Conservation (phyloP, 2,888 invertebrate genomes). For the Belgica antarctica region DNA sequence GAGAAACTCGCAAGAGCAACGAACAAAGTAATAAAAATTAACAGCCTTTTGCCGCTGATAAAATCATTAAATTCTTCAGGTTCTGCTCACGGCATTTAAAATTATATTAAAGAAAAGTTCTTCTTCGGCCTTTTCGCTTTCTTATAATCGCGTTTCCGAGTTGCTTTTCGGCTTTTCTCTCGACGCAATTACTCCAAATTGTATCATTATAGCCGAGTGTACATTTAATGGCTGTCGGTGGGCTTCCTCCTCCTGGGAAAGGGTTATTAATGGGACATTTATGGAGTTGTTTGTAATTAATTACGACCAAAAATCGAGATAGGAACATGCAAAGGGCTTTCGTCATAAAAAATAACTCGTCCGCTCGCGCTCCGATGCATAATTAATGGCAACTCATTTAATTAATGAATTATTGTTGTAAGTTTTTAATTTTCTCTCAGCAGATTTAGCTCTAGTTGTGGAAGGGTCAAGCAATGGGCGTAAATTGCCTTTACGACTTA, state of each 20-base stretch:
- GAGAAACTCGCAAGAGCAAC: slow-evolving; percentile 13
- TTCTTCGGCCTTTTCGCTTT: neutral
- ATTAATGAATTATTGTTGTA: neutral
- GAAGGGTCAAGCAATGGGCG: neutral
- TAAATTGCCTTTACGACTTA: neutral
- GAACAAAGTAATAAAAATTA: slow-evolving; percentile 40
- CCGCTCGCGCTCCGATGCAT: neutral
- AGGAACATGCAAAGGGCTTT: neutral
- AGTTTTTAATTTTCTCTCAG: neutral
- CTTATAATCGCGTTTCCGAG: neutral
- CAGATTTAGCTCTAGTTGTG: neutral
- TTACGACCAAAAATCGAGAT: slow-evolving; percentile 6
- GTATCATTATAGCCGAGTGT: neutral
- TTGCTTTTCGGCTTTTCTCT: neutral
- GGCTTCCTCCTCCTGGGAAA: neutral
- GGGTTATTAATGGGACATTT: slow-evolving; percentile 29
- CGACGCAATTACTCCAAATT: neutral
- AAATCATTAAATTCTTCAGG: slow-evolving; percentile 39
- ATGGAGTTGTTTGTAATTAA: slow-evolving; percentile 23
- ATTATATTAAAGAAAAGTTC: slow-evolving; percentile 19
- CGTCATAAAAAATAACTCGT: neutral
- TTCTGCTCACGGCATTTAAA: slow-evolving; percentile 26
- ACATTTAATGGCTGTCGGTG: too few relatives aligned
- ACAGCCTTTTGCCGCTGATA: slow-evolving; percentile 33
- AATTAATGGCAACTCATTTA: neutral